Base-by-base conservation (phyloP, 1,140 invertebrate species). In the Zelostemma sp. region DNA sequence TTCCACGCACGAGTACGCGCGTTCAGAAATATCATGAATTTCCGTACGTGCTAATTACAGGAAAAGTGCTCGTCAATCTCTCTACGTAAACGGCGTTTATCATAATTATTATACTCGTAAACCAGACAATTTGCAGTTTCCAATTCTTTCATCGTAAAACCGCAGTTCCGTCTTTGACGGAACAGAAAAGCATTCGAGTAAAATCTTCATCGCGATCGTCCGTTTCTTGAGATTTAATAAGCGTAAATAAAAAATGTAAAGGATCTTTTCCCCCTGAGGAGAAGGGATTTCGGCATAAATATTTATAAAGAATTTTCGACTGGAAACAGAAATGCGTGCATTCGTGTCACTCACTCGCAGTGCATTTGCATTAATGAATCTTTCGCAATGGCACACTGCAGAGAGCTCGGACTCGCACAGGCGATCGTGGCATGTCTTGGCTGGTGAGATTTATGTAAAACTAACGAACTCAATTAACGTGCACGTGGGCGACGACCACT, bases 381-480 rank as follows among this genome's bases (percentile, higher is more conserved):
- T 69, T 69, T 55, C 46, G 60, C 51, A 64, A 68, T 53, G 35
- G 38, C 50, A n/a, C n/a, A n/a, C n/a, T n/a, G n/a, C n/a, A 45
- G 35, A 25, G 38, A 25, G 58, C 25, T 68, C 49, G n/a, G n/a
- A n/a, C n/a, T n/a, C n/a, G n/a, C n/a, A n/a, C n/a, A n/a, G n/a
- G n/a, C n/a, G n/a, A n/a, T n/a, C n/a, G 55, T 38, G 41, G 55
- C 55, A 33, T 38, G 59, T 53, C 47, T 18, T 15, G 25, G 31
- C 16, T 33, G 57, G 18, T 9, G 53, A 61, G 66, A 69, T 69
- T 69, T 63, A 63, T 69, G 66, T 63, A 63, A 59, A 69, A 56
- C 67, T 60, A 60, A 69, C 60, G 50, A 61, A 70, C 66, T 69
- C 55, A 60, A 69, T 69, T 63, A 70, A 64, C 51, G 47, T 28